Evolutionary conservation across 2,113 vertebrate species (phyloP), one percentile per base, ranked within the genome.

Genomic region (Nycticryphes semicollaris): DNA sequence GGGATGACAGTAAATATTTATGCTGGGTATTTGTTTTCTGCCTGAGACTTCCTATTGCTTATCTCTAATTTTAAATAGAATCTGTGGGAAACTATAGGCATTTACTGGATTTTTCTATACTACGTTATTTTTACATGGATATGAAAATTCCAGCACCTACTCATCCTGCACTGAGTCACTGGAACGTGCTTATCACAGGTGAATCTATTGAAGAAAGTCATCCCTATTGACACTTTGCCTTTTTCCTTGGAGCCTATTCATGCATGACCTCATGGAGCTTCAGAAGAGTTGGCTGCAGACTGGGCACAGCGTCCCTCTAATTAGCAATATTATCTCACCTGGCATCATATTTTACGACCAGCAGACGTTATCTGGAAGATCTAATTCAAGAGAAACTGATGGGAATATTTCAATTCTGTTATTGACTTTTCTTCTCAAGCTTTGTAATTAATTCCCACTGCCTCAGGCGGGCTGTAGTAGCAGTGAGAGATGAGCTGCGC

Each of bases 191-290:
- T 89, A 96, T 96, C 92, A 0, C 64, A 84, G 80, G 70, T 56
- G 64, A 48, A 94, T 94, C 94, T 89, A 20, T 5, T 57, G 91
- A 77, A 85, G 84, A 84, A 90, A 95, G 41, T 84, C 43, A 91
- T 84, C 85, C 59, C 14, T 14, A n/a, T 10, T 86, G 80, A 73
- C 86, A 72, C 35, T 54, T 79, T 25, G 50, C 35, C 37, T 92
- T 92, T 81, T 41, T 33, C 43, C 64, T 91, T 96, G 96, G 91
- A 96, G 25, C 79, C 28, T 7, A 1, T 47, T 77, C 69, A 68
- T 48, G 41, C 37, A 37, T 90, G 95, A 90, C n/a, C 57, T 91
- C 81, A 84, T 69, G 76, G 43, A 53, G 37, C 59, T 94, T 81
- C 83, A 35, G 57, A 68, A 10, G 69, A 43, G 48, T 3, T 88